A percentile compares a stretch with the other conserved stretches of the same genome.
These are phyloP conservation scores for Anthonomus grandis DNA, from an alignment of 1,140 invertebrate species.

Conservation along the genomic window DNA sequence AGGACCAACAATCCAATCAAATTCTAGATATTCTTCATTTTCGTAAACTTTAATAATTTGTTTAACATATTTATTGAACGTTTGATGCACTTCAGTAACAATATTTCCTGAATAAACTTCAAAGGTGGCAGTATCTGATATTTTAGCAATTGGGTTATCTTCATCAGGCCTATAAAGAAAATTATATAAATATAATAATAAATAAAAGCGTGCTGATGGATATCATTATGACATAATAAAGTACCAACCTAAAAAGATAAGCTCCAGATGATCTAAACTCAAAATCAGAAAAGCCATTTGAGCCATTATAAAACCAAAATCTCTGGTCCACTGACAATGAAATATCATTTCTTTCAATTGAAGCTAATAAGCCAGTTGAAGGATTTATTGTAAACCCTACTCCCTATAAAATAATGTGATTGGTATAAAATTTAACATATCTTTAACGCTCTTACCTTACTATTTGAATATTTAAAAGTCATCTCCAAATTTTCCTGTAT, in stretches of 20 bases:
- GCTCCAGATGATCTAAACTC: slow-evolving; percentile 61
- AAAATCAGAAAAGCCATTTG: slow-evolving; percentile 50
- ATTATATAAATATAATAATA: no score
- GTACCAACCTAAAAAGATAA: slow-evolving; percentile 73
- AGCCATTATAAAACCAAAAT: slow-evolving; percentile 71
- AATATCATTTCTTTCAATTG: slow-evolving; percentile 54
- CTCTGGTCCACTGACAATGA: slow-evolving; percentile 60
- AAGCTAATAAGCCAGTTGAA: slow-evolving; percentile 53
- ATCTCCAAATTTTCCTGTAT: not conserved
- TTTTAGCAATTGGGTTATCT: slow-evolving; percentile 41
- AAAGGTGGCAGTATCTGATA: slow-evolving; percentile 52
- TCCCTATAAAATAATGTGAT: slow-evolving; percentile 3
- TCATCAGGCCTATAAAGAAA: slow-evolving; percentile 55
- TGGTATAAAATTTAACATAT: not conserved
- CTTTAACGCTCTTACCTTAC: not conserved
- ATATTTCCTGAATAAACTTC: slow-evolving; percentile 63
- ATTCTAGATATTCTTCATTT: slow-evolving; percentile 66
- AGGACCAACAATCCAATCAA: slow-evolving; percentile 91
- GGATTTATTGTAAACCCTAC: slow-evolving; percentile 47
- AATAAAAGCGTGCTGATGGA: no score
- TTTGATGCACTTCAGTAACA: slow-evolving; percentile 80
- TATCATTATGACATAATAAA: no score
- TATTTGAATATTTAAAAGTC: not conserved
- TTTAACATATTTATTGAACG: slow-evolving; percentile 70
- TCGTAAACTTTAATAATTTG: slow-evolving; percentile 75